Percentiles rank a stretch among this genome's conserved stretches.
phyloP scores from a whole-genome alignment of 92 coral and sea anemone genomes.

The Epizoanthus stellaris region DNA sequence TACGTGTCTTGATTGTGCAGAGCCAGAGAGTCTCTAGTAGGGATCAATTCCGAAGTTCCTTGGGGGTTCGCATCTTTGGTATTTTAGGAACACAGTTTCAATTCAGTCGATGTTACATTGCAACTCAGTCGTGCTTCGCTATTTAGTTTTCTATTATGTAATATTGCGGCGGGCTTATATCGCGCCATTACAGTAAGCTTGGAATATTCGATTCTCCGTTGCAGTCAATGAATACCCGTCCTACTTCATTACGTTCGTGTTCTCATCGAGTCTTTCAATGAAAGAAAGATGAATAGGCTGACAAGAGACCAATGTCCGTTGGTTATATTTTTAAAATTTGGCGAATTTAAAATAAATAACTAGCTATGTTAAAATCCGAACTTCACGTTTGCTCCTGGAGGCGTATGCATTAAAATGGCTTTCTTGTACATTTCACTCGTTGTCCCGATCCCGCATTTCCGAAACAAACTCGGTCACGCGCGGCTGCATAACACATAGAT shows the following conservation, averaged over 20 bases:
- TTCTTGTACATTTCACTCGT: slow-evolving; percentile 43
- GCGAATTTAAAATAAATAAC: neutral
- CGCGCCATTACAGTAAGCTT: neutral
- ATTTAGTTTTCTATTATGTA: neutral
- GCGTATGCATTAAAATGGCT: slow-evolving; percentile 32
- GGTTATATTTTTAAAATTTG: neutral
- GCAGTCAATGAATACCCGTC: neutral
- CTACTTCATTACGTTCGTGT: neutral
- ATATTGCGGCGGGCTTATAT: neutral
- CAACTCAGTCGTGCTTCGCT: neutral
- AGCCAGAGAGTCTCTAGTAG: too few relatives aligned
- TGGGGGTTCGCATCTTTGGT: neutral
- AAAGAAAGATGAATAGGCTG: neutral
- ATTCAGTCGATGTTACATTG: neutral
- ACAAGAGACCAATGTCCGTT: neutral
- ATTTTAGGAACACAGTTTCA: neutral
- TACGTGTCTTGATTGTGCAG: too few relatives aligned
- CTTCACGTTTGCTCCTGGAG: neutral
- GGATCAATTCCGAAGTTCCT: neutral
- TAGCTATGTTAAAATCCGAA: neutral
- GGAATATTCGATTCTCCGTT: slow-evolving; percentile 14
- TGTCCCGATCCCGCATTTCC: slow-evolving; percentile 46
- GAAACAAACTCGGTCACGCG: slow-evolving; percentile 46
- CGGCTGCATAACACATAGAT: slow-evolving; percentile 9
- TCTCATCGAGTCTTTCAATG: neutral